Conservation (phyloP, 2,113 vertebrate species). For the Ictalurus furcatus region DNA sequence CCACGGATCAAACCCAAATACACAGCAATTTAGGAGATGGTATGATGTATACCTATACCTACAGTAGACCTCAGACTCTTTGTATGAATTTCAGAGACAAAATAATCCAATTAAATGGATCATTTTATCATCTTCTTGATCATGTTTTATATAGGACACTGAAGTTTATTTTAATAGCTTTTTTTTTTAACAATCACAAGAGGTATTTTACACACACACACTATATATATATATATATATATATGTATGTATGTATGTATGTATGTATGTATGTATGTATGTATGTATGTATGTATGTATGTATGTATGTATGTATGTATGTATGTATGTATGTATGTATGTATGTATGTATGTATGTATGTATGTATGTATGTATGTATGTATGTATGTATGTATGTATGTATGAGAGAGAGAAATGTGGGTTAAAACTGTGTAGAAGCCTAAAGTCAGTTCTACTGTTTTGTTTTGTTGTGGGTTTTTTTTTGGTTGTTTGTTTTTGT, state of each 20-base stretch:
- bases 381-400: too few relatives aligned
- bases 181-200: not conserved
- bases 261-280: not conserved
- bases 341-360: not conserved
- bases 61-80: not conserved
- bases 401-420: not conserved
- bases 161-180: slow-evolving; percentile 19
- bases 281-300: too few relatives aligned
- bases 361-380: too few relatives aligned
- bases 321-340: too few relatives aligned
- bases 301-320: too few relatives aligned
- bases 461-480: too few relatives aligned
- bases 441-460: not conserved
- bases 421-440: not conserved
- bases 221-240: too few relatives aligned
- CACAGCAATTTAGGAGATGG: not conserved
- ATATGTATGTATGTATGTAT: too few relatives aligned
- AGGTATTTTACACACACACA: not conserved
- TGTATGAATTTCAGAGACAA: not conserved
- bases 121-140: not conserved
- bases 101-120: slow-evolving; percentile 1
- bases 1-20: slow-evolving; percentile 9
- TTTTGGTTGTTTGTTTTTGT: not conserved
- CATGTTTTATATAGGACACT: slow-evolving; percentile 21
- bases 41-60: not conserved